phyloP scores from a whole-genome alignment of 2,888 invertebrate genomes.

The Calliphora vomitoria region DNA sequence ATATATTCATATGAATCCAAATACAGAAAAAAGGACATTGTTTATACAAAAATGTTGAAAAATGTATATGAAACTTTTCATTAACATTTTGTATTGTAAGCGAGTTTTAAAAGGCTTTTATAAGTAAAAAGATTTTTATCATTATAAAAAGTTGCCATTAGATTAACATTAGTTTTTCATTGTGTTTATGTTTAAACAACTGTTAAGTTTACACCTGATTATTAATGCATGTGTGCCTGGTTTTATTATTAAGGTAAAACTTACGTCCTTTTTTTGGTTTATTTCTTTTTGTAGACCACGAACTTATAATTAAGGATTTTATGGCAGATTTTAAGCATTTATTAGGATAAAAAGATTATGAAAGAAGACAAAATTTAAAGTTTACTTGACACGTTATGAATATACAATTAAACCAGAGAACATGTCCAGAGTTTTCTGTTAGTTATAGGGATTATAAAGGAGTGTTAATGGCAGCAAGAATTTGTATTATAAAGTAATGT shows the following conservation, averaged over 20 bases:
- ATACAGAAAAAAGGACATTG: constrained; percentile 1
- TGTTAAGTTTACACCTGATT: constrained; percentile 29
- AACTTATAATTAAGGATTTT: constrained; percentile 28
- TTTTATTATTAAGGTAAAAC: background rate
- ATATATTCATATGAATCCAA: background rate
- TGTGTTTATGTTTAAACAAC: background rate
- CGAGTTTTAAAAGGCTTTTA: background rate
- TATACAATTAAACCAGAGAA: background rate
- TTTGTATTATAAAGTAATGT: no score
- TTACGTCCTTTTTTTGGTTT: background rate
- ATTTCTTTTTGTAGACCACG: background rate
- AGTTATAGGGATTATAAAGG: no score
- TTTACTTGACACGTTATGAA: constrained; percentile 1
- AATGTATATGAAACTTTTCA: background rate
- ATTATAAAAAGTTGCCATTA: background rate
- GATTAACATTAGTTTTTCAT: background rate
- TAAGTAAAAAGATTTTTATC: constrained; percentile 18
- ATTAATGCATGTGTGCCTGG: background rate
- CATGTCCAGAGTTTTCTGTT: no score
- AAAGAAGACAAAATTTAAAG: background rate
- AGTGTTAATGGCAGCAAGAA: no score
- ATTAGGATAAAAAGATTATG: background rate
- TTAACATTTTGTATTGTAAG: background rate
- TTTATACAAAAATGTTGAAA: background rate
- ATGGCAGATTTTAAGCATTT: background rate